Percentiles rank a stretch among this genome's conserved stretches.
Evolutionary conservation across 2,888 invertebrate genomes (phyloP).

Genomic region (Athetis lepigone): DNA sequence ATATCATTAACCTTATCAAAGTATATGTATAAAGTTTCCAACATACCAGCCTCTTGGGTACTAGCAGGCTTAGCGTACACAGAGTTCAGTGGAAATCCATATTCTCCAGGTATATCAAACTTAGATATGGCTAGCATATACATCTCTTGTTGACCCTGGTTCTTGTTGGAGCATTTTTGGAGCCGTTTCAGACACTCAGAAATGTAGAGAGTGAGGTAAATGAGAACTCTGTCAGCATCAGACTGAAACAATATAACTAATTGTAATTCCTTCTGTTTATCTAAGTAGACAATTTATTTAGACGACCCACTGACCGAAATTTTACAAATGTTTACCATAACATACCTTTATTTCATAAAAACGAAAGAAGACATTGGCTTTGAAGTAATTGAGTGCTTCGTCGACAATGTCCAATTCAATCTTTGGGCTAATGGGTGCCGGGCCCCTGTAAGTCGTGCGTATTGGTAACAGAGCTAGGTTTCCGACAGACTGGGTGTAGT

Average conservation of each 20-base stretch:
- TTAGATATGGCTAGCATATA: constrained; percentile 98
- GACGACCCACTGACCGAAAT: too few species aligned
- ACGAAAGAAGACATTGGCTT: constrained; percentile 99
- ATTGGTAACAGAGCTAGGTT: constrained; percentile 98
- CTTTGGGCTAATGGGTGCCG: constrained; percentile 93
- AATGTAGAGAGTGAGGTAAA: constrained; percentile 99
- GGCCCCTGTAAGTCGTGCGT: constrained; percentile 97
- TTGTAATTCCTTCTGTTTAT: not conserved
- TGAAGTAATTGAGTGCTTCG: constrained; percentile 99
- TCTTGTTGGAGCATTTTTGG: constrained; percentile 97
- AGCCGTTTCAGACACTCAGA: constrained; percentile 99
- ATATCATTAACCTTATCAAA: not conserved
- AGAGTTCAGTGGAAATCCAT: constrained; percentile 98
- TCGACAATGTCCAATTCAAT: constrained; percentile 98
- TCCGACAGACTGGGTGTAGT: constrained; percentile 94
- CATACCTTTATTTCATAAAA: constrained; percentile 99
- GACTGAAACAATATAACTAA: constrained; percentile 91
- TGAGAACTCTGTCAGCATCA: constrained; percentile 98
- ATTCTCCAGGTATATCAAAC: constrained; percentile 99
- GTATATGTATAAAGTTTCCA: not conserved
- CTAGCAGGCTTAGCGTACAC: constrained; percentile 97
- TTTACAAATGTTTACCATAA: not conserved
- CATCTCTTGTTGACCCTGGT: constrained; percentile 98
- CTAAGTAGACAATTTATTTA: too few species aligned
- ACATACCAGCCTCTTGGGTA: constrained; percentile 94